phyloP scores from a whole-genome alignment of 23 tunicate species.

The Corella eumyota region DNA sequence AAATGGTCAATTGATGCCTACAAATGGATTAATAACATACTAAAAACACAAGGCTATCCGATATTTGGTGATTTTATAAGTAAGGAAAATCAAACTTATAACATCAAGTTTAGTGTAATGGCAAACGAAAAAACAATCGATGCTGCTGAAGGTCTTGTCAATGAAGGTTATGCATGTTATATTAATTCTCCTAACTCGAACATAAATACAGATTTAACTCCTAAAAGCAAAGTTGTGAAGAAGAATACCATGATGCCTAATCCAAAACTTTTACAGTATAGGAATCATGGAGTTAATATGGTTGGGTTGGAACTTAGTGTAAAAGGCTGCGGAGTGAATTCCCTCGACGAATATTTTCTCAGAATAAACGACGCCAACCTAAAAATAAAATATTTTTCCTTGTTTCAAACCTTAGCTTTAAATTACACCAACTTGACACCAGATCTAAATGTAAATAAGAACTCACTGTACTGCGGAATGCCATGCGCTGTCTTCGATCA shows the following conservation, averaged over 20 bases:
- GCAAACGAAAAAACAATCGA: conserved; percentile 1
- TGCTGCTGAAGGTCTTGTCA: not conserved
- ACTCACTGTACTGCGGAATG: conserved; percentile 39
- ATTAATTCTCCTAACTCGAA: no score
- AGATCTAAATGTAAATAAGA: no score
- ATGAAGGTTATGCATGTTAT: no score
- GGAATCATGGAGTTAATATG: conserved; percentile 42
- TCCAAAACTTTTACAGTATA: conserved; percentile 4
- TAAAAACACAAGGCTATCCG: not conserved
- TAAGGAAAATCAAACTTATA: conserved; percentile 13
- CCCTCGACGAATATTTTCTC: conserved; percentile 56
- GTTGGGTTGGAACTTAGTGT: conserved; percentile 52
- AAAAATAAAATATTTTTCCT: no score
- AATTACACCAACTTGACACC: no score
- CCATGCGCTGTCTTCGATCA: conserved; percentile 48
- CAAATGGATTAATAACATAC: not conserved
- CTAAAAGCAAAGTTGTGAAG: no score
- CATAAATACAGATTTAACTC: no score
- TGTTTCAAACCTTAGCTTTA: no score
- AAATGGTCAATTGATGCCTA: conserved; percentile 25
- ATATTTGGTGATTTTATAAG: conserved; percentile 32
- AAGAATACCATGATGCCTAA: not conserved
- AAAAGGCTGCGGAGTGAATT: conserved; percentile 16
- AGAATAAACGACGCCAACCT: conserved; percentile 19
- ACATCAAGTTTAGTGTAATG: conserved; percentile 13